A percentile compares a stretch with the other conserved stretches of the same genome.
Conservation (phyloP, 2,113 vertebrate genomes). For the Prionailurus bengalensis region DNA sequence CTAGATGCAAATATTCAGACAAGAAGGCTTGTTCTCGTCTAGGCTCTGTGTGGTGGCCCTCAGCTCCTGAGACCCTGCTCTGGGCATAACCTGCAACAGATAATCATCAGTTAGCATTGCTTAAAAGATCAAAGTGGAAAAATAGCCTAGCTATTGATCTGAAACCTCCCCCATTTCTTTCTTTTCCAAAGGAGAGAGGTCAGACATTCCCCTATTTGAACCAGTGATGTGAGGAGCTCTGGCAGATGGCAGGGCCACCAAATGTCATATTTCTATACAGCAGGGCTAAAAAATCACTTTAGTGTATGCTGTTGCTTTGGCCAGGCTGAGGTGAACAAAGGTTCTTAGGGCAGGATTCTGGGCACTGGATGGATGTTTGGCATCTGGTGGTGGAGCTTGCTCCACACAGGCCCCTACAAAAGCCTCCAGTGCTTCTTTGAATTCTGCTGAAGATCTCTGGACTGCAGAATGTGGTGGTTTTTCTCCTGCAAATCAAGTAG, state of each 20-base stretch:
- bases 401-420: not conserved
- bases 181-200: slow-evolving; percentile 13
- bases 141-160: not conserved
- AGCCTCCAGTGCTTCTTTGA: not conserved
- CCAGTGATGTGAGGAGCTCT: not conserved
- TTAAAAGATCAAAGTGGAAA: slow-evolving; percentile 52
- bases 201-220: not conserved
- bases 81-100: not conserved
- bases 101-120: slow-evolving; percentile 22
- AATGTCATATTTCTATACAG: slow-evolving; percentile 43
- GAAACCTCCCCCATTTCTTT: not conserved
- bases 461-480: not conserved
- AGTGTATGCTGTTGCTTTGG: not conserved
- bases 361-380: not conserved
- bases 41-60: not conserved
- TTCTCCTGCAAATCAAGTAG: not conserved
- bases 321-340: not conserved
- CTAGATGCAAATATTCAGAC: not conserved
- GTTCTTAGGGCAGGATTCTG: not conserved
- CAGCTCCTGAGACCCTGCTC: not conserved
- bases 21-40: not conserved
- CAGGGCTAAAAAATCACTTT: slow-evolving; percentile 27
- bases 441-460: slow-evolving; percentile 18
- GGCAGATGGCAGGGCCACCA: slow-evolving; percentile 2
- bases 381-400: not conserved